Evolutionary conservation across 2,797 vertebrate species (phyloP).

Genomic region (Pelobates cultripes): DNA sequence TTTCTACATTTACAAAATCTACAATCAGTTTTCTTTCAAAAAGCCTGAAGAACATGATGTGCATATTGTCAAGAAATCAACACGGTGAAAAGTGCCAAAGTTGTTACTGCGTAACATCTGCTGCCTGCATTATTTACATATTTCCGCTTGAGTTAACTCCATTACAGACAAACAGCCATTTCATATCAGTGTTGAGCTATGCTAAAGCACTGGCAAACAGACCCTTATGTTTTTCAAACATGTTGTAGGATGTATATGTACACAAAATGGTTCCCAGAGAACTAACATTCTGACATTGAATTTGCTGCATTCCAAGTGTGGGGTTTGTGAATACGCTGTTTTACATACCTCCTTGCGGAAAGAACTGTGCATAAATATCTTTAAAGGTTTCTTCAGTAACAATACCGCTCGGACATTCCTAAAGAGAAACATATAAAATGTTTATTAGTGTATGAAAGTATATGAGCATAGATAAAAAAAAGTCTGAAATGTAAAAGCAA

Average conservation of each 20-base stretch:
- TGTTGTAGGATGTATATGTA: conserved; percentile 5
- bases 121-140: conserved; percentile 37
- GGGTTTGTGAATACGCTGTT: background rate
- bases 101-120: conserved; percentile 35
- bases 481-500: too few species aligned
- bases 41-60: background rate
- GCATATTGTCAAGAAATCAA: conserved; percentile 6
- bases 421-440: conserved; percentile 48
- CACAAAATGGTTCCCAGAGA: background rate
- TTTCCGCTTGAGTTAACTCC: background rate
- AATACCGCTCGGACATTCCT: conserved; percentile 97
- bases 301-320: background rate
- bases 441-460: too few species aligned
- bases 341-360: conserved; percentile 96
- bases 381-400: conserved; percentile 98
- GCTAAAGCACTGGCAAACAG: conserved; percentile 8
- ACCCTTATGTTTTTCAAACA: conserved; percentile 14
- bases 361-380: conserved; percentile 98
- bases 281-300: background rate
- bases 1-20: background rate
- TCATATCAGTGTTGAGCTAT: background rate
- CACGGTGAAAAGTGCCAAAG: background rate
- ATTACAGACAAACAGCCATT: conserved; percentile 1
- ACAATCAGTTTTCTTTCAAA: background rate
- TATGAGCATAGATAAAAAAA: too few species aligned